Evolutionary conservation across 2,113 vertebrate species (phyloP), one percentile per base, ranked within the genome.

Genomic region (Passer montanus): DNA sequence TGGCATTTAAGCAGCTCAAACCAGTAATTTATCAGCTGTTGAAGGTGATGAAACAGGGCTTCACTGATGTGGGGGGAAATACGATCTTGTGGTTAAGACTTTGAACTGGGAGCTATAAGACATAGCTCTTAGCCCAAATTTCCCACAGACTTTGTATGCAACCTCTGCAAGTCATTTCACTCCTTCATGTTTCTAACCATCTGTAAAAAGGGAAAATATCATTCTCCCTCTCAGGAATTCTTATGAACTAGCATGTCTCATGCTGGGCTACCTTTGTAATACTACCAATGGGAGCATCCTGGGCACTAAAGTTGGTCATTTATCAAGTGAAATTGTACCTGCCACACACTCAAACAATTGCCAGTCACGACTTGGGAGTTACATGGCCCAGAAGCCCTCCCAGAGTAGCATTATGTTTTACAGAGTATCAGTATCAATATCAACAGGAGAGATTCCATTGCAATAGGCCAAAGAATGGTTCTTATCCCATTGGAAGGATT

Each of bases 11-110:
- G 44, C 33, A 84, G 39, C 56, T 82, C 50, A 77, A 70, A 56
- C 9, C 59, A 75, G 58, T 64, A 37, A 95, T 87, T 91, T 95
- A 87, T 84, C 84, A 94, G 74, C 66, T 93, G 89, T 39, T 68
- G 77, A 75, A 93, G 35, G 56, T 89, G 89, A 77, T 78, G 84
- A 91, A 96, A 89, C 43, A 50, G 10, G 55, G 31, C 56, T 93
- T 75, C 69, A 91, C 28, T 81, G 60, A 91, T 81, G 56, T 30
- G 77, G 52, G 37, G 56, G 55, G 26, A 74, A 91, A 62, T 43
- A 89, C 0, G 0, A 78, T 87, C 80, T 67, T 2, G 1, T 63
- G 77, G 84, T 81, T 87, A 84, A 63, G 70, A 82, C 58, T 82
- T 87, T 82, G 56, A 93, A 70, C 68, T 33, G 39, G 68, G 55